phyloP scores from a whole-genome alignment of 2,888 invertebrate species.

The Helleia helle region DNA sequence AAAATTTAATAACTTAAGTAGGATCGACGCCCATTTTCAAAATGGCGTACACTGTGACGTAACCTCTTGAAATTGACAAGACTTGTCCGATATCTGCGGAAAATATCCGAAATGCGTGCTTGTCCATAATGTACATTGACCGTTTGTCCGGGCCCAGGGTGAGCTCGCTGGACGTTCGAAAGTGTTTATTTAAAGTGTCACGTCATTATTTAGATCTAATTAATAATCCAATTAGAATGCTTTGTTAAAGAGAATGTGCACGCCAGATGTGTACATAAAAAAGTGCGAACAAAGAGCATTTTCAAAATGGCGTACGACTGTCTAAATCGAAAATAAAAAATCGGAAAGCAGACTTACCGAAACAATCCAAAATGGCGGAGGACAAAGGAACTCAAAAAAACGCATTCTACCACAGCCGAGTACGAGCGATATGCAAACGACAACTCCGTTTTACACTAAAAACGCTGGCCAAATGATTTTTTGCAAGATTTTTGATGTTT shows the following conservation, averaged over 20 bases:
- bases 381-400: slow-evolving; percentile 29
- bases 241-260: slow-evolving; percentile 3
- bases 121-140: background rate
- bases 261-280: slow-evolving; percentile 18
- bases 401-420: slow-evolving; percentile 11
- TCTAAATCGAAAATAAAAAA: slow-evolving; percentile 27
- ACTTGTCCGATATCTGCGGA: slow-evolving; percentile 12
- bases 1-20: slow-evolving; percentile 6
- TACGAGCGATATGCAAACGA: slow-evolving; percentile 10
- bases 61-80: slow-evolving; percentile 21
- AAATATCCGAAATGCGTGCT: background rate
- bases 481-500: slow-evolving; percentile 26
- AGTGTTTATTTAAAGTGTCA: background rate
- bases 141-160: background rate
- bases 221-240: slow-evolving; percentile 7
- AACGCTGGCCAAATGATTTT: slow-evolving; percentile 11
- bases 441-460: slow-evolving; percentile 19
- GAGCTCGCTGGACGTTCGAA: too few relatives aligned
- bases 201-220: background rate
- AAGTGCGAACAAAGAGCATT: slow-evolving; percentile 24
- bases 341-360: slow-evolving; percentile 45
- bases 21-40: slow-evolving; percentile 47
- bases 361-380: slow-evolving; percentile 40
- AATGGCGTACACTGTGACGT: slow-evolving; percentile 47
- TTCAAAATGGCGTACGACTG: slow-evolving; percentile 26